phyloP scores from a whole-genome alignment of 2,888 invertebrate species.

The Xestia xanthographa region DNA sequence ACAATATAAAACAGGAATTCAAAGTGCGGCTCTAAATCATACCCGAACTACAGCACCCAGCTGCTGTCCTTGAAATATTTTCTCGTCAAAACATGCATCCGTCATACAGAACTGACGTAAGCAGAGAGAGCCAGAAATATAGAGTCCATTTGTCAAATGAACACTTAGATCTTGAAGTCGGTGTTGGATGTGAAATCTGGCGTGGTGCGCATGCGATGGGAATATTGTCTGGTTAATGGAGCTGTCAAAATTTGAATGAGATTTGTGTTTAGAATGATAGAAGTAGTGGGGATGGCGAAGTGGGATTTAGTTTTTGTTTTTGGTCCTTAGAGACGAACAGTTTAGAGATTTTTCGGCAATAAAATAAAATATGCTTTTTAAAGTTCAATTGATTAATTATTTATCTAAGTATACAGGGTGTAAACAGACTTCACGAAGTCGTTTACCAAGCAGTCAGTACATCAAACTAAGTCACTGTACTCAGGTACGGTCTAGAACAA shows the following conservation, averaged over 20 bases:
- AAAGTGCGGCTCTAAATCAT: constrained; percentile 51
- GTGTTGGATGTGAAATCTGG: constrained; percentile 27
- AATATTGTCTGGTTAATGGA: constrained; percentile 35
- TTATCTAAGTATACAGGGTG: background rate
- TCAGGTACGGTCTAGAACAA: too few relatives aligned
- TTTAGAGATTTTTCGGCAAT: background rate
- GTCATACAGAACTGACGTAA: constrained; percentile 51
- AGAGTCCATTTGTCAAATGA: constrained; percentile 52
- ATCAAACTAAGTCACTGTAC: too few relatives aligned
- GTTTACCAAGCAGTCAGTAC: too few relatives aligned
- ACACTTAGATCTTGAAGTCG: constrained; percentile 46
- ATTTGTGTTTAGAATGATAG: constrained; percentile 21
- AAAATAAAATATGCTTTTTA: background rate
- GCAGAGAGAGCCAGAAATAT: constrained; percentile 43
- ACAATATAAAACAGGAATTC: constrained; percentile 22
- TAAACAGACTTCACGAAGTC: too few relatives aligned
- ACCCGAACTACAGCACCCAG: constrained; percentile 23
- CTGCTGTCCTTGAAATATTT: constrained; percentile 54
- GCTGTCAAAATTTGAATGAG: constrained; percentile 27
- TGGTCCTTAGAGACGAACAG: background rate
- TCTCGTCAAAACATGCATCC: constrained; percentile 53
- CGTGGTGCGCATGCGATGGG: constrained; percentile 4
- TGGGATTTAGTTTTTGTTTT: background rate
- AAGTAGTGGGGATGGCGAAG: background rate
- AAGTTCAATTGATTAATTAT: background rate